Percentiles rank a stretch among this genome's conserved stretches.
These are phyloP conservation scores for Apamea anceps DNA, from an alignment of 2,888 invertebrate species.

Conservation along the genomic window DNA sequence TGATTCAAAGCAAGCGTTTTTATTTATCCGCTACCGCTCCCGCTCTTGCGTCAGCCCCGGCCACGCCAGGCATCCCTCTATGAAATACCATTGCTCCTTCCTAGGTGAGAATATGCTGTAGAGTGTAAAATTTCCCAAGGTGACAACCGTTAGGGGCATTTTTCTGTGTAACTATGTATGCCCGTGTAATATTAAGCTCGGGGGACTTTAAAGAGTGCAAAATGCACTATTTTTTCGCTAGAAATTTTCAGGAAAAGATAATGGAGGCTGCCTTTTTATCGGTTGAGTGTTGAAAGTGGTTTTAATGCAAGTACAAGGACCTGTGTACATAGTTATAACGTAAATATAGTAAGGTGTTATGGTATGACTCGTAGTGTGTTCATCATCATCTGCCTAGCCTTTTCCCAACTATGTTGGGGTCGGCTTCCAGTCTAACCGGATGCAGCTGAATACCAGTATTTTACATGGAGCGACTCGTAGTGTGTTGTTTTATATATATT, in stretches of 20 bases:
- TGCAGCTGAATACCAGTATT: too few relatives aligned
- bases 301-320: conserved; percentile 22
- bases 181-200: conserved; percentile 71
- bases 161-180: conserved; percentile 79
- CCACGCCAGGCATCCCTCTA: conserved; percentile 77
- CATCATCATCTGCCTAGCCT: too few relatives aligned
- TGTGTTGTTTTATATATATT: neutral
- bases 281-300: conserved; percentile 46
- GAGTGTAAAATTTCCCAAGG: conserved; percentile 83
- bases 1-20: neutral
- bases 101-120: conserved; percentile 83
- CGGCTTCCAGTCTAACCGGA: too few relatives aligned
- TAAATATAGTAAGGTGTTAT: neutral
- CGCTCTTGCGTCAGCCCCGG: conserved; percentile 15
- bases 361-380: neutral
- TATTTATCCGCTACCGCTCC: conserved; percentile 24
- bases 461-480: too few relatives aligned
- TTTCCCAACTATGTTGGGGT: too few relatives aligned
- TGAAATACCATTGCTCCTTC: conserved; percentile 80
- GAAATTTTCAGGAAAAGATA: conserved; percentile 59
- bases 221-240: conserved; percentile 63
- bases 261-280: conserved; percentile 55
- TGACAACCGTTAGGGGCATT: conserved; percentile 78
- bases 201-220: conserved; percentile 69
- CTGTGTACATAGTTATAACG: neutral